Conservation (phyloP, 1,140 invertebrate species). For the Cyclargus thomasi region DNA sequence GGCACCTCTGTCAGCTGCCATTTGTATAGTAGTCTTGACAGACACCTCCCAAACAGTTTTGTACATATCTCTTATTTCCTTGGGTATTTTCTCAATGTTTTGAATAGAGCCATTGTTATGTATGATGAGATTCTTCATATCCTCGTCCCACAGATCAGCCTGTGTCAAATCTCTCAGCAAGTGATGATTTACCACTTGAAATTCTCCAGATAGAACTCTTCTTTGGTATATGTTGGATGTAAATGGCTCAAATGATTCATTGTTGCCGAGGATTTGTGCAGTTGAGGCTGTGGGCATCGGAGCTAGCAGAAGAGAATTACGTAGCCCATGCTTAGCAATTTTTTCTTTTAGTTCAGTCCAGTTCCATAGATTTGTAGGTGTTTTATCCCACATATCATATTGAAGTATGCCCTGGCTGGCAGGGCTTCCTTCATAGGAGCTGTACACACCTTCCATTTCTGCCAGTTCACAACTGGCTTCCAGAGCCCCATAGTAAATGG, state of each 20-base stretch:
- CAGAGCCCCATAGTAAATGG: constrained; percentile 97
- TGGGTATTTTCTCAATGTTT: constrained; percentile 91
- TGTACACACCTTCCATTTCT: constrained; percentile 89
- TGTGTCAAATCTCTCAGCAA: constrained; percentile 95
- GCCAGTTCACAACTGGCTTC: constrained; percentile 98
- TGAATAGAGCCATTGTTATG: constrained; percentile 95
- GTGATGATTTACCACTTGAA: constrained; percentile 97
- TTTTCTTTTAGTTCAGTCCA: constrained; percentile 90
- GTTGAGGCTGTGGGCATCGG: constrained; percentile 99
- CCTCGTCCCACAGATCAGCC: constrained; percentile 92
- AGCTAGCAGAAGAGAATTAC: constrained; percentile 96
- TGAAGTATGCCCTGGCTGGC: constrained; percentile 97
- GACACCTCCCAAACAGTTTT: constrained; percentile 99
- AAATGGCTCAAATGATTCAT: constrained; percentile 98
- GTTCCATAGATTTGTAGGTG: constrained; percentile 92
- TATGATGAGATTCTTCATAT: constrained; percentile 98
- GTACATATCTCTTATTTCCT: constrained; percentile 93
- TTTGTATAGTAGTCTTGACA: constrained; percentile 94
- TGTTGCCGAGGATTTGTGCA: constrained; percentile 99
- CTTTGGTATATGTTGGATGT: constrained; percentile 98
- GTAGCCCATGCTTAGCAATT: constrained; percentile 92
- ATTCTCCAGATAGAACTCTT: constrained; percentile 93
- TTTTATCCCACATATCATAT: constrained; percentile 97
- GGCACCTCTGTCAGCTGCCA: constrained; percentile 98
- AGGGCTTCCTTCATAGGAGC: constrained; percentile 93